Base-by-base conservation (phyloP, 2,888 invertebrate genomes). In the Cenopis cana region DNA sequence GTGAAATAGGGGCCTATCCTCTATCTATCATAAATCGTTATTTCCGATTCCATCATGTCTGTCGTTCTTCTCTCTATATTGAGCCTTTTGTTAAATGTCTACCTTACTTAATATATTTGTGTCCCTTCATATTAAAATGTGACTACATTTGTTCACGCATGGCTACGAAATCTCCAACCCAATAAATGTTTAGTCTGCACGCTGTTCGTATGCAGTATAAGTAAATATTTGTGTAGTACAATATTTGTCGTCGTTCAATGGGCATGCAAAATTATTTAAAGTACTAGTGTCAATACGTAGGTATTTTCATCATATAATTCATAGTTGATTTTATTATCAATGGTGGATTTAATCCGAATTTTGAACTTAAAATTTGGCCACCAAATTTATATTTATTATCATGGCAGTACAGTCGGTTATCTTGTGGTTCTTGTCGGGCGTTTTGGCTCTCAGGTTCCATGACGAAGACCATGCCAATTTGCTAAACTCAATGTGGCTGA, bases 401-500 rank as follows among this genome's bases (percentile, higher is more conserved):
- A 67, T 76, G 77, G 77, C 78, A 74, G 76, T 76, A 84, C 81
- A 85, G 82, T 81, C 85, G 90, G 91, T 91, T 91, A 88, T 87
- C 87, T 79, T 90, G 88, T 91, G 91, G 91, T 91, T 90, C 91
- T 93, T 90, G 93, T 92, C 85, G 93, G 93, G 91, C 92, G 85
- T 91, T 93, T 92, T 91, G 91, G 91, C 93, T 91, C 91, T 88
- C 94, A 99, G 99, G 95, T 98, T 98, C 95, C 98, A 99, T 94
- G 99, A 99, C 93, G 98, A 98, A 94, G 98, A 98, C 94, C 99
- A 99, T 95, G 98, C 98, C 90, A 99, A 99, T 95, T 97, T 99
- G 91, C 96, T 98, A 94, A 99, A 99, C 95, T 98, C 99, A 90
- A 98, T 99, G 98, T 99, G 99, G 99, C 96, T 99, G 94, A 99